Evolutionary conservation across 2,888 invertebrate genomes (phyloP), one percentile per base, ranked within the genome.

Genomic region (Magallana nippona): DNA sequence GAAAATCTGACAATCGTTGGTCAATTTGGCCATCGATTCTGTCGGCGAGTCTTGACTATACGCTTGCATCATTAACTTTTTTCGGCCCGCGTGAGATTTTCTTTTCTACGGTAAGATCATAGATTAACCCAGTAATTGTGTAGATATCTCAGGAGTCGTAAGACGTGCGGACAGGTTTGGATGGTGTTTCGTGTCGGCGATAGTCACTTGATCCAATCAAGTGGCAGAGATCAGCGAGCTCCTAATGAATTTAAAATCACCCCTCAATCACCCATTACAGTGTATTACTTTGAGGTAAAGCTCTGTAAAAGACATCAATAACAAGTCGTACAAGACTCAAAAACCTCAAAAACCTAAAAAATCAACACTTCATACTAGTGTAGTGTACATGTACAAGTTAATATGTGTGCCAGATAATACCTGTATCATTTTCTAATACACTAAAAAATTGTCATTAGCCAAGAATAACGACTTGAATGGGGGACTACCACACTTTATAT

Each of bases 21-120:
- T 71, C 71, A 71, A 71, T 71, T 71, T 32, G 71, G 71, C 71
- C 71, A 71, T 71, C 71, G 71, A 71, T 71, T 71, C 71, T 27
- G 71, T 71, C 71, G 71, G 32, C 71, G 32, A 71, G 71, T 32
- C 32, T 32, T 13, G 71, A 71, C 44, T 44, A 44, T 71, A 32
- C 19, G 71, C 71, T 71, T 71, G 71, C 71, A 71, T 71, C 71
- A 71, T 71, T 71, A 71, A 71, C 71, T 71, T 71, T 71, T 71
- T 71, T 71, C 5, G 44, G 44, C 71, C 71, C 32, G 71, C 32
- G 32, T 32, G 71, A 13, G 71, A 71, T 71, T 13, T 71, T 62
- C 22, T 71, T 71, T 27, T 32, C 32, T 1, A 15, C 32, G 32
- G 32, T 32, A 19, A 27, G 71, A 71, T 71, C 71, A 17, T 5